Conservation (phyloP, 2,888 invertebrate genomes). For the Ochlodes sylvanus region DNA sequence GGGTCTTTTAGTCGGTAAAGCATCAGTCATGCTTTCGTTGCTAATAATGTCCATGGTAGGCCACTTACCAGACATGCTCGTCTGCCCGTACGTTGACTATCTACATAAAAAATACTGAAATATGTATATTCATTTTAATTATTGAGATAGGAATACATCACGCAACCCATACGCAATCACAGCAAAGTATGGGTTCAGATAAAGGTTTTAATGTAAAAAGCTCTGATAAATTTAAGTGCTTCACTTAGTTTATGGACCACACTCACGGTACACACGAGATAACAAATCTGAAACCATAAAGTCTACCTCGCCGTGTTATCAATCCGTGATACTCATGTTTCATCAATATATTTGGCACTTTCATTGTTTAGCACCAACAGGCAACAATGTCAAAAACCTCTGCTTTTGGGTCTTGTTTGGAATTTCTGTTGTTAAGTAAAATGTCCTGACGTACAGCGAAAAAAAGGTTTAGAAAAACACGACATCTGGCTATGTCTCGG, state of each 20-base stretch:
- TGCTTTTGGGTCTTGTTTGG: neutral
- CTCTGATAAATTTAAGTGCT: conserved; percentile 47
- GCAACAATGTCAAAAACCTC: conserved; percentile 11
- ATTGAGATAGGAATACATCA: neutral
- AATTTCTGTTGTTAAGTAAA: conserved; percentile 10
- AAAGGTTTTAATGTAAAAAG: conserved; percentile 46
- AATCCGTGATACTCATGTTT: conserved; percentile 8
- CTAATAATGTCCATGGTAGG: no score
- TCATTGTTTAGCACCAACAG: conserved; percentile 5
- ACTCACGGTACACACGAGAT: conserved; percentile 21
- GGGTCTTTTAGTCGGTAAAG: no score
- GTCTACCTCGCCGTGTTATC: conserved; percentile 13
- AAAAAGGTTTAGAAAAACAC: conserved; percentile 1
- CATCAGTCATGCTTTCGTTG: no score
- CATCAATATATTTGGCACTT: conserved; percentile 12
- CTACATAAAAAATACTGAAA: no score
- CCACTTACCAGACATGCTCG: no score
- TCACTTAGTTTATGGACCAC: conserved; percentile 28
- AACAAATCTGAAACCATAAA: conserved; percentile 28
- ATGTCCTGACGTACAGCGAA: conserved; percentile 13
- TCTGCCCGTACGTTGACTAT: no score
- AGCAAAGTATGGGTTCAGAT: conserved; percentile 33
- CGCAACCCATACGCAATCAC: neutral
- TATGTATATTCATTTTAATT: neutral
- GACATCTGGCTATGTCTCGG: conserved; percentile 26